A percentile compares a stretch with the other conserved stretches of the same genome.
phyloP scores from a whole-genome alignment of 2,888 invertebrate species.

The Cephus spinipes region DNA sequence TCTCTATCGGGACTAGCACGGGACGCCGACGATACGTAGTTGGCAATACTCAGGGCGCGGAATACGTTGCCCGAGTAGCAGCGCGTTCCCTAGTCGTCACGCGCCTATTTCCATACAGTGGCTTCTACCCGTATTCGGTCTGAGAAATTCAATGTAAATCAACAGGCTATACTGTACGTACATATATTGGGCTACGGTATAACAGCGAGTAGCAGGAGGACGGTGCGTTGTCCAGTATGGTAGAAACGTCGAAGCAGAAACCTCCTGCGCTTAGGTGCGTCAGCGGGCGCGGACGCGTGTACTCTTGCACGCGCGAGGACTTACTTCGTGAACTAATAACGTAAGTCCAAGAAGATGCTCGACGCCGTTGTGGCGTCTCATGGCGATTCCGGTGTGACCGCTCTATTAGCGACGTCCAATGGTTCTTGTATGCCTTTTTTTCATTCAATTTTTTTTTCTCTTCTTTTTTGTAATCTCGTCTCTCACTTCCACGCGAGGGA shows the following conservation, averaged over 20 bases:
- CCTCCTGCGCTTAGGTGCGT: neutral
- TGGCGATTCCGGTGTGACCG: neutral
- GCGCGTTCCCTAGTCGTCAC: neutral
- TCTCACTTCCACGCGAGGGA: neutral
- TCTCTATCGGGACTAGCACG: slow-evolving; percentile 37
- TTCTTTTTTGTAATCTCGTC: neutral
- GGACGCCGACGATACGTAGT: slow-evolving; percentile 22
- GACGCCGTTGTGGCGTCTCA: neutral
- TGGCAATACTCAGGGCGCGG: neutral
- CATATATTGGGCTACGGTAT: no score
- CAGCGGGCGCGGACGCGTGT: neutral
- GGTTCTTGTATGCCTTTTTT: neutral
- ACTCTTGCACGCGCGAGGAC: neutral
- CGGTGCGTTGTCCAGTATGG: neutral
- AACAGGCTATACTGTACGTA: neutral
- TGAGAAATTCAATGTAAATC: slow-evolving; percentile 11
- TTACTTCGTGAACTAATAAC: neutral
- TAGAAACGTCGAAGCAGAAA: neutral
- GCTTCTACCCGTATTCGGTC: slow-evolving; percentile 9
- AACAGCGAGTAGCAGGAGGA: neutral
- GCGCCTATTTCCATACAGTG: slow-evolving; percentile 16
- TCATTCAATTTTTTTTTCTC: no score
- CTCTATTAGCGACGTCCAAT: neutral
- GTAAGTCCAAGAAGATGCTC: neutral
- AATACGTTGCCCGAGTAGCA: neutral